Percentiles rank a stretch among this genome's conserved stretches.
phyloP scores from a whole-genome alignment of 2,113 vertebrate species.

The Kobus ellipsiprymnus region DNA sequence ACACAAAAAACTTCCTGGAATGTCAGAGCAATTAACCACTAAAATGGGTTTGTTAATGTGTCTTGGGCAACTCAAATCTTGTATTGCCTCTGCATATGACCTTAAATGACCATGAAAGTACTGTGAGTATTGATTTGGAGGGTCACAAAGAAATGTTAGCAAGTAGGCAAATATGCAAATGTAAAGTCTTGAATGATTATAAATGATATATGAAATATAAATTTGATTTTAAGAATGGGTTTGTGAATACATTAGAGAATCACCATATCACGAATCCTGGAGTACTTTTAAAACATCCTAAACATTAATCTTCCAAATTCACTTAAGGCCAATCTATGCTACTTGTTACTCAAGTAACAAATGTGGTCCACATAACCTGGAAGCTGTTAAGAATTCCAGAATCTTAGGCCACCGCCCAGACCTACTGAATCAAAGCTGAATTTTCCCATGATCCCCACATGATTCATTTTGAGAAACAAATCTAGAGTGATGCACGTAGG shows the following conservation, averaged over 20 bases:
- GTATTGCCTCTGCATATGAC: not conserved
- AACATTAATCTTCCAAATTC: conserved; percentile 24
- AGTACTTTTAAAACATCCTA: conserved; percentile 8
- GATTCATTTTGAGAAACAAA: not conserved
- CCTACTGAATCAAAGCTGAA: conserved; percentile 10
- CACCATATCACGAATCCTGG: not conserved
- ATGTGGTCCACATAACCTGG: not conserved
- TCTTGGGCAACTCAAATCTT: not conserved
- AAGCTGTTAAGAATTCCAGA: conserved; percentile 1
- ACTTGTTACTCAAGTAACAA: not conserved
- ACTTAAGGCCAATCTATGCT: not conserved
- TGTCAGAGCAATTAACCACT: conserved; percentile 22
- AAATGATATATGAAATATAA: not conserved
- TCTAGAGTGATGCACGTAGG: not conserved
- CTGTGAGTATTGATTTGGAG: not conserved
- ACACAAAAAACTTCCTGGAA: not conserved
- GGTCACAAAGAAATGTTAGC: not conserved
- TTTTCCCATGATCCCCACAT: not conserved
- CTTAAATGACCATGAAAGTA: not conserved
- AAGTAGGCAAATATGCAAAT: not conserved
- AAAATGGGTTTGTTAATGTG: conserved; percentile 11
- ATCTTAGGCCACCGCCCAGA: not conserved
- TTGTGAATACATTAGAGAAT: conserved; percentile 11
- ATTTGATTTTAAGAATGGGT: not conserved
- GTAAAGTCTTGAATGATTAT: not conserved